Conservation (phyloP, 1,140 invertebrate species). For the Camponotus pennsylvanicus region DNA sequence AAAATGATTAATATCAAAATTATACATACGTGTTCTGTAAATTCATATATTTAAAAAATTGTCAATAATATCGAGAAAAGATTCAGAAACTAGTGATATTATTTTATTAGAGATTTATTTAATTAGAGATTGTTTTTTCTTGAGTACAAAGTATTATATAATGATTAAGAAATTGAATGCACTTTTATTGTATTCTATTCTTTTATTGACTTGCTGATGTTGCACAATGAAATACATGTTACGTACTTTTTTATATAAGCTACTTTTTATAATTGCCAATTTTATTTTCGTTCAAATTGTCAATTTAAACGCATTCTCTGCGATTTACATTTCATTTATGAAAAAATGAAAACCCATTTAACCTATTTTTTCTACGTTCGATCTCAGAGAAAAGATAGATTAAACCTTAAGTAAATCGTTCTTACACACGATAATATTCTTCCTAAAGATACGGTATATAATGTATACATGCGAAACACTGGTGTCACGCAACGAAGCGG, state of each 20-base stretch:
- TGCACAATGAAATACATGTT: background rate
- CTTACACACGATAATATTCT: conserved; percentile 9
- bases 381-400: background rate
- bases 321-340: background rate
- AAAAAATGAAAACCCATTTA: background rate
- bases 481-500: conserved; percentile 37
- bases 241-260: background rate
- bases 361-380: conserved; percentile 3
- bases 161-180: background rate
- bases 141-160: background rate
- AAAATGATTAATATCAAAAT: background rate
- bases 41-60: background rate
- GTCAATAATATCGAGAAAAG: background rate
- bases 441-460: background rate
- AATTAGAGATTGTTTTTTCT: background rate
- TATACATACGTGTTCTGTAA: background rate
- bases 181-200: background rate
- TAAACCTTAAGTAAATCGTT: conserved; percentile 13
- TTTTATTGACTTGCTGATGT: background rate
- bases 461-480: background rate
- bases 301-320: background rate
- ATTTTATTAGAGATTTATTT: background rate
- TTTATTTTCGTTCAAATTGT: background rate
- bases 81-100: background rate
- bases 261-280: too few relatives aligned